phyloP scores from a whole-genome alignment of 2,888 invertebrate species.

The Sarcophaga rosellei region DNA sequence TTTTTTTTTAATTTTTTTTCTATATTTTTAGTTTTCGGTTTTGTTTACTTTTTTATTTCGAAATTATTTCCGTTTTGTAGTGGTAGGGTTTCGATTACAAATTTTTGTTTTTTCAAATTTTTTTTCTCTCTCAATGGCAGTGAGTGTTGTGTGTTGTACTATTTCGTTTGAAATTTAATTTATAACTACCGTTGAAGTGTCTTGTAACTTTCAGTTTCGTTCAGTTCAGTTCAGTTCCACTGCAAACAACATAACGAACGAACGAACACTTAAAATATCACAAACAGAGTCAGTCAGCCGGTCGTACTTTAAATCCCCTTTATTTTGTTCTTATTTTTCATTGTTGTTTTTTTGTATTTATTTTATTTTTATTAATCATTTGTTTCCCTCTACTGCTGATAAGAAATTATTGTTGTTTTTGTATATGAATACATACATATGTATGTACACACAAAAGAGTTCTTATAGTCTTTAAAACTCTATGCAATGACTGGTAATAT shows the following conservation, averaged over 20 bases:
- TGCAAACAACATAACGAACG: constrained; percentile 24
- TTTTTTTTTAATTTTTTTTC: constrained; percentile 19
- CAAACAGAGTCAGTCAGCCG: neutral
- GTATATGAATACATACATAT: neutral
- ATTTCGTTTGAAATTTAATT: constrained; percentile 47
- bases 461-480: neutral
- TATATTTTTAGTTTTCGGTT: neutral
- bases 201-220: constrained; percentile 50
- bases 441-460: neutral
- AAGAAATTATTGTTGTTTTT: constrained; percentile 18
- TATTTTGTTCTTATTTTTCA: neutral
- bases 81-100: constrained; percentile 5
- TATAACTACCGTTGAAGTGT: constrained; percentile 55
- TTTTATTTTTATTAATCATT: constrained; percentile 47
- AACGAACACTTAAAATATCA: neutral
- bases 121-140: neutral
- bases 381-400: constrained; percentile 23
- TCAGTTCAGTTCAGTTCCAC: constrained; percentile 29
- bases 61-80: constrained; percentile 36
- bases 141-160: constrained; percentile 30
- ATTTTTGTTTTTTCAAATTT: constrained; percentile 1
- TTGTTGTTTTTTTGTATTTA: neutral
- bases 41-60: no score
- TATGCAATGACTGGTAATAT: constrained; percentile 42
- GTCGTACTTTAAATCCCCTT: neutral